Base-by-base conservation (phyloP, 2,888 invertebrate genomes). In the Limenitis camilla region DNA sequence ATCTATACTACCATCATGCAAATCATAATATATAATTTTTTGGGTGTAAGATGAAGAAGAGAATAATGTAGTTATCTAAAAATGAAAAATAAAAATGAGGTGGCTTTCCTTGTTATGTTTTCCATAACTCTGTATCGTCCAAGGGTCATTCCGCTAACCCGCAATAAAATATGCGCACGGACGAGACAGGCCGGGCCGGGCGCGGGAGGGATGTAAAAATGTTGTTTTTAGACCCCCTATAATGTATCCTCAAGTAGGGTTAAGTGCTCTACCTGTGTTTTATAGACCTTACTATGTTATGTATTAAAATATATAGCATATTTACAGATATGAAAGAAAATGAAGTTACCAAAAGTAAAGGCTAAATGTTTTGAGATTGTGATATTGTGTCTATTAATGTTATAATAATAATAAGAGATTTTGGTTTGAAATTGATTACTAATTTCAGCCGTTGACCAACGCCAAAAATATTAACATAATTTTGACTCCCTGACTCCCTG, bases 121-220 rank as follows among this genome's bases (percentile, higher is more conserved):
- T 75, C 74, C 52, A 2, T 49, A 77, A 67, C 61, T 71, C 78
- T 80, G 67, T 60, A 40, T 41, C 64, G 76, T 72, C 77, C 76
- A 66, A 72, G 86, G 86, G 86, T 86, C 86, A 87, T 81, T 79
- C 71, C 62, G 67, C 72, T 64, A 75, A 72, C 76, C 78, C 77
- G 81, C 79, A 83, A 85, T 86, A 85, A 85, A 85, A 86, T 82
- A 87, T 85, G 78, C 81, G 78, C 70, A 68, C 42, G 52, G 52
- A 49, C 52, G 52, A 49, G 53, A 69, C 76, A 71, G 78, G 77
- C 75, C 78, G 71, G 75, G 55, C 68, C n/a, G n/a, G n/a, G n/a
- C n/a, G n/a, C n/a, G n/a, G n/a, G n/a, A n/a, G 69, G 73, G 74
- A 81, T 75, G 82, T 84, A 85, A 86, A 85, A 86, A 86, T 81